Conservation (phyloP, 2,113 vertebrate species). For the Indicator indicator region DNA sequence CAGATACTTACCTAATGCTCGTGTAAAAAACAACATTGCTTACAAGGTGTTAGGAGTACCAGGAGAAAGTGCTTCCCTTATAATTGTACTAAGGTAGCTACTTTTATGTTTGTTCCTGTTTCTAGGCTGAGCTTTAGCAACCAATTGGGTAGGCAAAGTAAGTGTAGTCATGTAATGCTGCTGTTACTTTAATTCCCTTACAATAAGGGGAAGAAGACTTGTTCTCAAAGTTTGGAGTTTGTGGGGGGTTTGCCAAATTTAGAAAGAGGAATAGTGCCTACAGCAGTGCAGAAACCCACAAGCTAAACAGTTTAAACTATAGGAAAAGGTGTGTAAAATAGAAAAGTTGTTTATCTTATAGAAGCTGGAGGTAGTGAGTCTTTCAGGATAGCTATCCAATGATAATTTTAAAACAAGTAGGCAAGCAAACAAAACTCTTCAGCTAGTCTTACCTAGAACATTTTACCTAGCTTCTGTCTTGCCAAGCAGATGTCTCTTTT, state of each 20-base stretch:
- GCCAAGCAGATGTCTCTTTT: neutral
- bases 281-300: neutral
- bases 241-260: neutral
- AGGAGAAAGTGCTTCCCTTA: neutral
- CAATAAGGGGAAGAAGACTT: neutral
- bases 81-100: neutral
- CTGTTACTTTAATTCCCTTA: neutral
- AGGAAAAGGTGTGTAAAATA: neutral
- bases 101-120: neutral
- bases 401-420: neutral
- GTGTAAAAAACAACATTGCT: neutral
- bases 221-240: neutral
- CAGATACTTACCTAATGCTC: neutral
- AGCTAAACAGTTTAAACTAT: neutral
- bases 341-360: neutral
- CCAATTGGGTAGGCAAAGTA: neutral
- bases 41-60: neutral
- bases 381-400: neutral
- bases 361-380: neutral
- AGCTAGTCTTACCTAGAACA: neutral
- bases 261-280: neutral
- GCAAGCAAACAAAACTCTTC: neutral
- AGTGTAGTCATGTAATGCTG: neutral
- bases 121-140: neutral
- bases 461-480: neutral